These are phyloP conservation scores for Amorpha juglandis DNA, from an alignment of 2,888 invertebrate species.

Conservation along the genomic window DNA sequence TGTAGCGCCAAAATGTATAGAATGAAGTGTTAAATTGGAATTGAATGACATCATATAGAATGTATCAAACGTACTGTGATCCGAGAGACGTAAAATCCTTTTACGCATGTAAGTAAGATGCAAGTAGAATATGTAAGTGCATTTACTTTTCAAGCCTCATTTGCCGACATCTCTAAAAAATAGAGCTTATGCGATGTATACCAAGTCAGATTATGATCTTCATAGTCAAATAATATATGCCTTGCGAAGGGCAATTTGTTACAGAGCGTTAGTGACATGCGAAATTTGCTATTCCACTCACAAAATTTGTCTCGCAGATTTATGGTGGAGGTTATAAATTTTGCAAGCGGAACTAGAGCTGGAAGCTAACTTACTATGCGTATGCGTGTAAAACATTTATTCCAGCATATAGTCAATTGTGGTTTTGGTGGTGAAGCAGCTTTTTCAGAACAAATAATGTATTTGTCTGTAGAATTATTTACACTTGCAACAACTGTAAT, in stretches of 20 bases:
- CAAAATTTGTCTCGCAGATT: constrained; percentile 45
- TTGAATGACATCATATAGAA: too few species aligned
- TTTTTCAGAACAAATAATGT: not conserved
- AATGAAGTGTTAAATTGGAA: too few species aligned
- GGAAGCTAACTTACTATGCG: constrained; percentile 5
- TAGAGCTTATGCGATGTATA: too few species aligned
- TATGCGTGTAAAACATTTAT: not conserved
- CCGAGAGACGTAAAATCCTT: too few species aligned
- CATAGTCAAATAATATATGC: constrained; percentile 28
- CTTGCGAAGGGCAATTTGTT: constrained; percentile 56
- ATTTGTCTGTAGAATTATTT: too few species aligned
- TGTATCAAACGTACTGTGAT: too few species aligned
- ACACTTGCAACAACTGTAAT: too few species aligned
- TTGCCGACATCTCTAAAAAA: too few species aligned
- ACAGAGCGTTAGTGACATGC: constrained; percentile 45
- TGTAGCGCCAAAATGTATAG: too few species aligned
- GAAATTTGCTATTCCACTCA: constrained; percentile 40
- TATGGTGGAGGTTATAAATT: constrained; percentile 43
- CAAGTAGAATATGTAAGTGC: too few species aligned
- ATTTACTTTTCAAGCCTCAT: too few species aligned
- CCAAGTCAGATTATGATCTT: not conserved
- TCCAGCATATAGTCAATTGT: not conserved
- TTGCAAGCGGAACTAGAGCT: constrained; percentile 28
- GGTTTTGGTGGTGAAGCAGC: not conserved
- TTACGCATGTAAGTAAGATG: too few species aligned